Percentiles rank a stretch among this genome's conserved stretches.
phyloP scores from a whole-genome alignment of 2,888 invertebrate genomes.

The Seira musarum region DNA sequence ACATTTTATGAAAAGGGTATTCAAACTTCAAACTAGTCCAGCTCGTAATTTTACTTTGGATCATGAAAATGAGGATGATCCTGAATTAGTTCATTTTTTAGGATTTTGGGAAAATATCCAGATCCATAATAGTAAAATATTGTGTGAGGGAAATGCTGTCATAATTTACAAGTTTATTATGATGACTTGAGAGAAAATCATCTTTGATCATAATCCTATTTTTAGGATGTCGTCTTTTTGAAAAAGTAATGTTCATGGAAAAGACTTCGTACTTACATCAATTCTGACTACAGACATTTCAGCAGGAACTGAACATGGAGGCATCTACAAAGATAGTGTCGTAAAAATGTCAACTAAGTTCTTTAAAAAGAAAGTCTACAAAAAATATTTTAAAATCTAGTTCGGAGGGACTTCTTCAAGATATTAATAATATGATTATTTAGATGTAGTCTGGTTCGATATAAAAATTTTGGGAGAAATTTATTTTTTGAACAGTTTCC shows the following conservation, averaged over 20 bases:
- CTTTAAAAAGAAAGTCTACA: not conserved
- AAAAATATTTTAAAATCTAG: no score
- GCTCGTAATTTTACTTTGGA: not conserved
- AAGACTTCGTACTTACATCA: no score
- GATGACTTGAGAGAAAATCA: not conserved
- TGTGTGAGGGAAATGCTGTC: not conserved
- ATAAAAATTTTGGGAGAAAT: not conserved
- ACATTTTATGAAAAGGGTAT: not conserved
- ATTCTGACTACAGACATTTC: not conserved
- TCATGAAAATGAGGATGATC: not conserved
- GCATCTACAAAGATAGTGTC: not conserved
- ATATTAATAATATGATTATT: not conserved
- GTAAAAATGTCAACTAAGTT: not conserved
- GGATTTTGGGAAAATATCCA: no score
- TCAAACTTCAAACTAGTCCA: not conserved
- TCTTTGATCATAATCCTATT: not conserved
- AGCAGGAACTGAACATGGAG: not conserved
- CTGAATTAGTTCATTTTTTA: no score
- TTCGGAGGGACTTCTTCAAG: not conserved
- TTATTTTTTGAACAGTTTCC: not conserved
- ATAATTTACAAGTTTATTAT: not conserved
- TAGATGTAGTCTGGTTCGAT: not conserved
- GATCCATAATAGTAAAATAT: not conserved
- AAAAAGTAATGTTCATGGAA: not conserved
- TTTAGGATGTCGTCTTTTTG: not conserved